Evolutionary conservation across 2,888 invertebrate species (phyloP).

Genomic region (Tinea trinotella): DNA sequence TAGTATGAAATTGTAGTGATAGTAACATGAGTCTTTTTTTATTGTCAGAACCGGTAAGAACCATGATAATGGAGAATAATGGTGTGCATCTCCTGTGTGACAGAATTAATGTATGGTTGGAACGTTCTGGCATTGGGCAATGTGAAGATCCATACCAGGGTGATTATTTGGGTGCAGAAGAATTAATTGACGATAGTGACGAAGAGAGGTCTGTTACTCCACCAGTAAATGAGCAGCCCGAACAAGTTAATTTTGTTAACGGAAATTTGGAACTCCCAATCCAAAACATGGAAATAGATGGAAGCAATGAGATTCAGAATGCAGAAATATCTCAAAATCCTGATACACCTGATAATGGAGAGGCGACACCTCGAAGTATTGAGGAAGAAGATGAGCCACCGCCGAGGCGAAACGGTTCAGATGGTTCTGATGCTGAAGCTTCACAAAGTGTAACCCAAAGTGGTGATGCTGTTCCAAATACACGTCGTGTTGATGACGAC

Average conservation of each 20-base stretch:
- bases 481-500: not conserved
- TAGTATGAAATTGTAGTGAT: constrained; percentile 82
- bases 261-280: not conserved
- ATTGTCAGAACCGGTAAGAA: constrained; percentile 74
- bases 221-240: not conserved
- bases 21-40: constrained; percentile 29
- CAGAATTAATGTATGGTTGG: not conserved
- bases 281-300: not conserved
- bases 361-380: not conserved
- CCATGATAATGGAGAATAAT: constrained; percentile 42
- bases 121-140: not conserved
- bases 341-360: not conserved
- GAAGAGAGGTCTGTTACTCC: not conserved
- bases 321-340: constrained; percentile 9
- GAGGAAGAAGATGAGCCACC: not conserved
- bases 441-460: not conserved
- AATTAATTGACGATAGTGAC: not conserved
- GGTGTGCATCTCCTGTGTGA: constrained; percentile 26
- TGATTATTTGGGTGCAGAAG: not conserved
- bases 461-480: not conserved
- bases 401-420: not conserved
- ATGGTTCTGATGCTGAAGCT: not conserved
- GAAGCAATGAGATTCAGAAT: not conserved
- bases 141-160: not conserved
- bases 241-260: not conserved